Evolutionary conservation across 2,797 vertebrate species (phyloP), one percentile per base, ranked within the genome.

Genomic region (Pseudochromis fuscus): DNA sequence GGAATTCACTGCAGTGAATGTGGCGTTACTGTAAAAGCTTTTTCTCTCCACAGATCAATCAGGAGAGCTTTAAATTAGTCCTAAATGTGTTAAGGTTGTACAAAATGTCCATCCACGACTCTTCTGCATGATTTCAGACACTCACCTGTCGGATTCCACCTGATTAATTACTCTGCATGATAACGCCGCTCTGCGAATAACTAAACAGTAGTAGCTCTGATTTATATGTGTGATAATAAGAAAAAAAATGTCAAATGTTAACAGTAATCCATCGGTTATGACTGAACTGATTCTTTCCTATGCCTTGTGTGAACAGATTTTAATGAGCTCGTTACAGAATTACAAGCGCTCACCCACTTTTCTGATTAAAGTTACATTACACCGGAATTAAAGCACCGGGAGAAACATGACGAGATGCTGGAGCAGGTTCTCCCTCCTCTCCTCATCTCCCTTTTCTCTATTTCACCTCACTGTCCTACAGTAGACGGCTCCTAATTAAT

Each of bases 101-200:
- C n/a, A 30, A 67, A 60, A 42, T 31, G 52, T 66, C 48, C 21
- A 25, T 65, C 8, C 4, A 30, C 28, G 1, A 68, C 49, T 66
- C 11, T 35, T 64, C 38, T 62, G 61, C 46, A n/a, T 67, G 49
- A 52, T 84, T 74, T 61, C 48, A 46, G 37, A 40, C 64, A 45
- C 12, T 86, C 86, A 90, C 85, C 82, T 92, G 89, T 90, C 72
- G 82, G 87, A 89, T 85, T 88, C 85, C 48, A 59, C 63, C 56
- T 79, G 73, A 83, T 83, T 45, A 66, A 84, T 78, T 31, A 31
- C 72, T 67, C 68, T 77, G 75, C 72, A 70, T 66, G 42, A 64
- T 15, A 51, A 48, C 9, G 23, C 62, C 33, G 66, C 72, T 85
- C 59, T 21, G n/a, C 33, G 23, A 62, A n/a, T 46, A 45, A 57